phyloP scores from a whole-genome alignment of 2,113 vertebrate species.

The Perca flavescens region DNA sequence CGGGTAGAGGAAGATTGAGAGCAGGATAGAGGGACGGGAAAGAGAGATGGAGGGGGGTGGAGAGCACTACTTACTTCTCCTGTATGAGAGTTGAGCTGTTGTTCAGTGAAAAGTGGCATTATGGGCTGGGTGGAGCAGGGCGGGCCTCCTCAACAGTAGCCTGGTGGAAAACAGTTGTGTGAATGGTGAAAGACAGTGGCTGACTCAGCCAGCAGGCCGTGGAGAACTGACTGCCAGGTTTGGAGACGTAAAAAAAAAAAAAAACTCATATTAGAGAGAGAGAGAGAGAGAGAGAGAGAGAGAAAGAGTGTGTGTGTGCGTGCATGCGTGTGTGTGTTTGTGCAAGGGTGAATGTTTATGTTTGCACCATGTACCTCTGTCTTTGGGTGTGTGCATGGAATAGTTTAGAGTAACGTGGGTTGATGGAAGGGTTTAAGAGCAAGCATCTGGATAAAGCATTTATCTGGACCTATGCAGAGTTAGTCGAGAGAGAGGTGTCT shows the following conservation, averaged over 20 bases:
- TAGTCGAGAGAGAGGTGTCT: constrained; percentile 31
- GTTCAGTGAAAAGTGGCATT: constrained; percentile 21
- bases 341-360: constrained; percentile 56
- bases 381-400: constrained; percentile 56
- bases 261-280: not conserved
- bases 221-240: constrained; percentile 40
- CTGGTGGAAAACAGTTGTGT: constrained; percentile 64
- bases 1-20: constrained; percentile 11
- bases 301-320: too few relatives aligned
- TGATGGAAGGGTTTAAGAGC: constrained; percentile 59
- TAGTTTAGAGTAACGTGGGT: constrained; percentile 46
- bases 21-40: constrained; percentile 3
- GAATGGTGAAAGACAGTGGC: constrained; percentile 57
- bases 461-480: constrained; percentile 33
- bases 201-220: constrained; percentile 66
- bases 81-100: constrained; percentile 37
- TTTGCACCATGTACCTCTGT: constrained; percentile 54
- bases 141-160: constrained; percentile 66
- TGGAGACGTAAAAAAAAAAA: constrained; percentile 1
- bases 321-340: constrained; percentile 19
- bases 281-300: too few relatives aligned
- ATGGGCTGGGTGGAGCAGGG: constrained; percentile 69
- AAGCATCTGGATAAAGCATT: constrained; percentile 76
- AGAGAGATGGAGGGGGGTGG: not conserved
- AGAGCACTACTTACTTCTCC: constrained; percentile 20